A percentile compares a stretch with the other conserved stretches of the same genome.
phyloP scores from a whole-genome alignment of 2,888 invertebrate species.

The Peribatodes rhomboidaria region DNA sequence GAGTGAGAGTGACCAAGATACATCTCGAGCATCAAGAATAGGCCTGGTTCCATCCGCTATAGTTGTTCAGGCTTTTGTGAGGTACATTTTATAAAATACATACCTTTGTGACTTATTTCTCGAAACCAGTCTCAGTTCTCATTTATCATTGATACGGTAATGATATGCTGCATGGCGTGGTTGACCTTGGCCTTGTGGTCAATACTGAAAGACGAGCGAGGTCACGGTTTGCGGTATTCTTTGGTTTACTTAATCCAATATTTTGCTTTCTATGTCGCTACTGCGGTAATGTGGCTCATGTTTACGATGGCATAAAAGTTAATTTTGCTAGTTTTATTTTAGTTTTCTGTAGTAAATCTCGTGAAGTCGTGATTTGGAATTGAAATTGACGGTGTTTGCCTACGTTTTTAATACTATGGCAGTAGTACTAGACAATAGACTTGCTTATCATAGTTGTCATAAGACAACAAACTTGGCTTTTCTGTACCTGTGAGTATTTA shows the following conservation, averaged over 20 bases:
- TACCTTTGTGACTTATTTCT: not conserved
- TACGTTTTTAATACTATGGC: no score
- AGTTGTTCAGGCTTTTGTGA: no score
- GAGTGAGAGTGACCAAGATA: no score
- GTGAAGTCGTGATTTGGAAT: not conserved
- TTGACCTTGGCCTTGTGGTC: conserved; percentile 34
- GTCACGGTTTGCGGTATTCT: conserved; percentile 23
- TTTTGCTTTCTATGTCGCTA: conserved; percentile 1
- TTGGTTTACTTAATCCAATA: not conserved
- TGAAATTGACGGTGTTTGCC: no score
- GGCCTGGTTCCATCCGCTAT: no score
- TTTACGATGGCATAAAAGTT: conserved; percentile 23
- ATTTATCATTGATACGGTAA: conserved; percentile 23
- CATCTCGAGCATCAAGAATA: no score
- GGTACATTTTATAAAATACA: no score
- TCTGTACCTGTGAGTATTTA: no score
- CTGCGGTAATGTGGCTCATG: conserved; percentile 8
- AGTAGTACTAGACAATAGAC: no score
- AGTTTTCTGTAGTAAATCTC: not conserved
- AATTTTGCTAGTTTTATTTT: conserved; percentile 4
- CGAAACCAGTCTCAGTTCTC: not conserved
- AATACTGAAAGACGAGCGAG: conserved; percentile 29
- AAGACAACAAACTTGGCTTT: no score
- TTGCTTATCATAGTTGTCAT: no score
- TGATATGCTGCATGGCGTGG: conserved; percentile 1